These are phyloP conservation scores for Silurus meridionalis DNA, from an alignment of 2,113 vertebrate species.

Conservation along the genomic window DNA sequence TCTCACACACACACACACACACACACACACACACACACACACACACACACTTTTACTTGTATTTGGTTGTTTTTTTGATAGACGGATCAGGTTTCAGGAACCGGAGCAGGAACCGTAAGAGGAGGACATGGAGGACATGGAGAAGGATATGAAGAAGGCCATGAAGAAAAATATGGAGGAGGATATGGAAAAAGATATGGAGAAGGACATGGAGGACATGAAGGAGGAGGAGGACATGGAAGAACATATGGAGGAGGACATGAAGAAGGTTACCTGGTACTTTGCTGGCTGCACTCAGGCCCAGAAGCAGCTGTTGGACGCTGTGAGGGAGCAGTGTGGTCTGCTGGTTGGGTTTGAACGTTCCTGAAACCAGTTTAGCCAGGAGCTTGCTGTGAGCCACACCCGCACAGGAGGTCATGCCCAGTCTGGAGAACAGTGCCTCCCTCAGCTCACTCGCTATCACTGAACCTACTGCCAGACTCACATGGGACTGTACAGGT, in stretches of 20 bases:
- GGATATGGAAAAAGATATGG: too few species aligned
- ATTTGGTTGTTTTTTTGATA: not conserved
- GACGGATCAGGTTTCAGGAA: not conserved
- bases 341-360: slow-evolving; percentile 90
- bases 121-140: too few species aligned
- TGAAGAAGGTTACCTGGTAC: slow-evolving; percentile 76
- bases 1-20: too few species aligned
- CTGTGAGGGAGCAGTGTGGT: slow-evolving; percentile 82
- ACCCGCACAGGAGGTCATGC: slow-evolving; percentile 84
- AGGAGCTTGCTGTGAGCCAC: slow-evolving; percentile 83
- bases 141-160: too few species aligned
- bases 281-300: slow-evolving; percentile 71
- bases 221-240: too few species aligned
- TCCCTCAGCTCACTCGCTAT: slow-evolving; percentile 81
- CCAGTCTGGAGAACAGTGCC: slow-evolving; percentile 69
- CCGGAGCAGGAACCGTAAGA: not conserved
- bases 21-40: too few species aligned
- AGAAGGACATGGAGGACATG: too few species aligned
- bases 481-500: slow-evolving; percentile 59
- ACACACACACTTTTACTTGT: not conserved
- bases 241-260: too few species aligned
- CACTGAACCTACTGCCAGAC: slow-evolving; percentile 79
- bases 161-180: too few species aligned
- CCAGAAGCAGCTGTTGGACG: slow-evolving; percentile 67
- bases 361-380: slow-evolving; percentile 84